phyloP scores from a whole-genome alignment of 2,888 invertebrate genomes.

The Mayetiola destructor region DNA sequence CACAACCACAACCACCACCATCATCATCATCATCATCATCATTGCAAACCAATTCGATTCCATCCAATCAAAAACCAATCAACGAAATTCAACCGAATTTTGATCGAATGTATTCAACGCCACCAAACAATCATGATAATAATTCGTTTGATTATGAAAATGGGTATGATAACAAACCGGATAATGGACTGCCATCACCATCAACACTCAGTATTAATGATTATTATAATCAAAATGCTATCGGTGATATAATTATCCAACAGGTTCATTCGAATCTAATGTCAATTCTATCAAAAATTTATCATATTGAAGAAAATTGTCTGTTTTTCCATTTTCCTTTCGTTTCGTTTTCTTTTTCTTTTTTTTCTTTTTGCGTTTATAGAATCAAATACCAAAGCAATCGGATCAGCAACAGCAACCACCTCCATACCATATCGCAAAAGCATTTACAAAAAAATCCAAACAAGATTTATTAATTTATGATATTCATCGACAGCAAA shows the following conservation, averaged over 20 bases:
- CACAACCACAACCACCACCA: too few species aligned
- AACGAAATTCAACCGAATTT: too few species aligned
- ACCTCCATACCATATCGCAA: constrained; percentile 73
- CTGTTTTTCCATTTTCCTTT: too few species aligned
- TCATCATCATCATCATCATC: too few species aligned
- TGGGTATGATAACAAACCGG: not conserved
- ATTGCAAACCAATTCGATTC: too few species aligned
- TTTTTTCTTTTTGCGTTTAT: not conserved
- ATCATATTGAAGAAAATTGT: too few species aligned
- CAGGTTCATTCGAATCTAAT: constrained; percentile 20
- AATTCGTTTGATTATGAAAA: not conserved
- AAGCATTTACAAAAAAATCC: constrained; percentile 61
- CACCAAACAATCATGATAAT: not conserved
- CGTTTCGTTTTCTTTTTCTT: not conserved
- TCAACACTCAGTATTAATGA: too few species aligned
- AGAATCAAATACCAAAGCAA: not conserved
- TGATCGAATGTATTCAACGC: too few species aligned
- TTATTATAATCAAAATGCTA: too few species aligned
- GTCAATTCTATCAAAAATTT: constrained; percentile 19
- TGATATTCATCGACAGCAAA: constrained; percentile 23
- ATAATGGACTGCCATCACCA: constrained; percentile 15
- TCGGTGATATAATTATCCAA: too few species aligned
- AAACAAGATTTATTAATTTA: constrained; percentile 30
- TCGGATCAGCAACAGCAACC: constrained; percentile 37
- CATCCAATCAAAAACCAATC: too few species aligned